phyloP scores from a whole-genome alignment of 2,797 vertebrate genomes.

The Epinephelus coioides region DNA sequence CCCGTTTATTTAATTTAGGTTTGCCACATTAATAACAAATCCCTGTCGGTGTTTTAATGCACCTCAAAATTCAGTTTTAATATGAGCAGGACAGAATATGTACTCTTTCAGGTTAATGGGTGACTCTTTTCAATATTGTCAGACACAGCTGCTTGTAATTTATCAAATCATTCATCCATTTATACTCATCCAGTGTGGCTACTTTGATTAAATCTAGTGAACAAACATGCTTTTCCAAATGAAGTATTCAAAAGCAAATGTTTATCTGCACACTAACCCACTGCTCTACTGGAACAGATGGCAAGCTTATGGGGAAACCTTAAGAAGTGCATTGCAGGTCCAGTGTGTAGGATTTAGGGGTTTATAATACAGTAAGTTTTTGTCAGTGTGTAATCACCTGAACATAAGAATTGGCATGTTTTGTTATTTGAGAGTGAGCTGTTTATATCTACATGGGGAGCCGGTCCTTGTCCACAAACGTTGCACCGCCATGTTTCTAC shows the following conservation, averaged over 20 bases:
- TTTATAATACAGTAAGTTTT: too few species aligned
- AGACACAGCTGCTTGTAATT: slow-evolving; percentile 19
- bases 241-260: background rate
- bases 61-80: slow-evolving; percentile 4
- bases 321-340: too few species aligned
- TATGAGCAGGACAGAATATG: slow-evolving; percentile 3
- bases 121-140: slow-evolving; percentile 11
- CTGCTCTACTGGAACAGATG: background rate
- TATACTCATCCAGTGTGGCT: background rate
- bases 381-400: too few species aligned
- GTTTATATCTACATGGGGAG: too few species aligned
- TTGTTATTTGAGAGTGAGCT: too few species aligned
- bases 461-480: too few species aligned
- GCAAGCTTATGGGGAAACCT: background rate
- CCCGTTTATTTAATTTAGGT: background rate
- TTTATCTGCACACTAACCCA: background rate
- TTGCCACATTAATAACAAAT: slow-evolving; percentile 7
- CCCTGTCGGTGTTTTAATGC: background rate
- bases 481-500: too few species aligned
- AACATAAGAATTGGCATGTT: too few species aligned
- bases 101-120: slow-evolving; percentile 13
- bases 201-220: slow-evolving; percentile 2
- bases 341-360: too few species aligned
- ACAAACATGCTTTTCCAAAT: background rate
- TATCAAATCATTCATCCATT: slow-evolving; percentile 9